Conservation (phyloP, 2,113 vertebrate species). For the Caretta caretta region DNA sequence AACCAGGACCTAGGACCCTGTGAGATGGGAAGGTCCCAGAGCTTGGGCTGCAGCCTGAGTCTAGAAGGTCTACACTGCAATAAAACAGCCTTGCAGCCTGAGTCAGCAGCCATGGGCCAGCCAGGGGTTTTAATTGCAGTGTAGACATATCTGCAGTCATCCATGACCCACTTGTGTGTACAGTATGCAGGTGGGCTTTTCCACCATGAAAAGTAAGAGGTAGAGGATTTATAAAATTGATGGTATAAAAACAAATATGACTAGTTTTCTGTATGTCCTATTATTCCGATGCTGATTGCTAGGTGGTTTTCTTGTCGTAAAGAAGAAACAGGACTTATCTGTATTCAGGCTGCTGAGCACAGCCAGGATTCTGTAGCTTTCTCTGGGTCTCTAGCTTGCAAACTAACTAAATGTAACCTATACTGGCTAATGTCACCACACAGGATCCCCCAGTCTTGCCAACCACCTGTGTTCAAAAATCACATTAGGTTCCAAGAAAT, state of each 20-base stretch:
- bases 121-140: background rate
- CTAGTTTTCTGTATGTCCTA: background rate
- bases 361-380: background rate
- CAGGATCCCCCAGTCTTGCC: background rate
- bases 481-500: background rate
- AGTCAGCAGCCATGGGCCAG: background rate
- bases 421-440: rapidly evolving
- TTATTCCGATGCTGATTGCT: background rate
- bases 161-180: background rate
- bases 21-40: background rate
- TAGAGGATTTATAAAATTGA: background rate
- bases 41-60: background rate
- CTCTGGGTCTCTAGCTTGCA: background rate
- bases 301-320: rapidly evolving
- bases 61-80: background rate
- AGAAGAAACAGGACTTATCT: background rate
- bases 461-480: background rate
- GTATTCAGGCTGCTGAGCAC: background rate
- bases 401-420: background rate
- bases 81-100: background rate
- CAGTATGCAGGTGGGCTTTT: background rate
- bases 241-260: background rate
- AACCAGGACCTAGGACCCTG: background rate
- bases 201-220: background rate
- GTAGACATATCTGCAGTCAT: background rate